These are phyloP conservation scores for Cynocephalus volans DNA, from an alignment of 2,113 vertebrate genomes.

Conservation along the genomic window DNA sequence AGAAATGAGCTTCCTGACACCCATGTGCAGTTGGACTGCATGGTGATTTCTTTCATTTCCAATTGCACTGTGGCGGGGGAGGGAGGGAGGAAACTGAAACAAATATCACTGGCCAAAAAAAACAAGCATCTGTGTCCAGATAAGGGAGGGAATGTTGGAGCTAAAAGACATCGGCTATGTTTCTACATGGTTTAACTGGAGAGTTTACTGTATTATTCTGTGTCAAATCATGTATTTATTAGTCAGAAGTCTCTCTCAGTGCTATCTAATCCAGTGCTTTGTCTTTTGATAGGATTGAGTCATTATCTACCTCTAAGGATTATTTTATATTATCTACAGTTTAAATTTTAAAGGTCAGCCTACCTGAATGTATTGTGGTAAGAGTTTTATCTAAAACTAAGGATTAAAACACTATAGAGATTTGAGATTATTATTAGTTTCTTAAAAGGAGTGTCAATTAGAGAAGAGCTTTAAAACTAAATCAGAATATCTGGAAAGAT, in stretches of 20 bases:
- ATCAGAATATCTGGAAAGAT: neutral
- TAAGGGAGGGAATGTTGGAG: neutral
- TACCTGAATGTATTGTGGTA: neutral
- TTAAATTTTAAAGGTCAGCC: neutral
- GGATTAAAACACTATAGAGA: neutral
- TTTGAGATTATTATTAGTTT: constrained; percentile 6
- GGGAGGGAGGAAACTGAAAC: neutral
- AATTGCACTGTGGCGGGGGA: neutral
- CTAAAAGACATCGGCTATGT: neutral
- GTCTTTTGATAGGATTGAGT: neutral
- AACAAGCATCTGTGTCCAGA: neutral
- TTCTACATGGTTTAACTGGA: neutral
- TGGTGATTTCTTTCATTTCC: neutral
- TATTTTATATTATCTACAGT: neutral
- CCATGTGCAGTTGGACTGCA: neutral
- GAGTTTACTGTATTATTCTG: neutral
- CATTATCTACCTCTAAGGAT: neutral
- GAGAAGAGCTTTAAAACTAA: neutral
- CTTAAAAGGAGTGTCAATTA: neutral
- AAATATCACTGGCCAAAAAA: neutral
- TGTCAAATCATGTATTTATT: constrained; percentile 8
- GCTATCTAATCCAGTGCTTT: neutral
- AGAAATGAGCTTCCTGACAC: constrained; percentile 37
- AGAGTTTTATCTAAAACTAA: neutral
- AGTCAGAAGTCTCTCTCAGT: neutral